Evolutionary conservation across 2,888 invertebrate species (phyloP).

Genomic region (Mythimna lalbum): DNA sequence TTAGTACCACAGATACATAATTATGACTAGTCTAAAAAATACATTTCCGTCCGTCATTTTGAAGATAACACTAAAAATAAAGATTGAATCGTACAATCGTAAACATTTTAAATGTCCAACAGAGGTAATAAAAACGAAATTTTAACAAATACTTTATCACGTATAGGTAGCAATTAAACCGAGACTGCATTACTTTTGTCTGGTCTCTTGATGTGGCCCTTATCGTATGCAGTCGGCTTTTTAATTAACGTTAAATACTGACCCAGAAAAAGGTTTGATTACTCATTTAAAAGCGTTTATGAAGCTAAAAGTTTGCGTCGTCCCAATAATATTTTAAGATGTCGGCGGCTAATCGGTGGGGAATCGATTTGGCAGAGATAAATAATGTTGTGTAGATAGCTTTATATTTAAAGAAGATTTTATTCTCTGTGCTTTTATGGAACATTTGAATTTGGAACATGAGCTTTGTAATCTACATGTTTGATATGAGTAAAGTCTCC

Average conservation of each 20-base stretch:
- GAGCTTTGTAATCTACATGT: constrained; percentile 1
- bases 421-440: constrained; percentile 19
- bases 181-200: constrained; percentile 48
- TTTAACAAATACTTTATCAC: constrained; percentile 56
- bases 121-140: constrained; percentile 47
- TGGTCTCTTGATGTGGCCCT: constrained; percentile 38
- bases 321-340: constrained; percentile 54
- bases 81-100: constrained; percentile 53
- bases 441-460: constrained; percentile 46
- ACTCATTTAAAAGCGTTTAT: constrained; percentile 63
- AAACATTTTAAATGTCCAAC: constrained; percentile 45
- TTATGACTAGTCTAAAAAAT: constrained; percentile 30
- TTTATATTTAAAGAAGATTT: constrained; percentile 23
- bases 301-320: constrained; percentile 59
- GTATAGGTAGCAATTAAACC: constrained; percentile 56
- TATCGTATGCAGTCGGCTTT: constrained; percentile 56
- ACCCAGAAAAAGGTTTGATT: constrained; percentile 66
- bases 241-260: constrained; percentile 67
- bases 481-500: not conserved
- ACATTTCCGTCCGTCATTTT: constrained; percentile 38
- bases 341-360: constrained; percentile 61
- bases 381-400: constrained; percentile 31
- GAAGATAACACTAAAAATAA: constrained; percentile 34
- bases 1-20: not conserved
- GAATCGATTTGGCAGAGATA: constrained; percentile 57